These are phyloP conservation scores for Meleagris gallopavo DNA, from an alignment of 2,113 vertebrate genomes.

Conservation along the genomic window DNA sequence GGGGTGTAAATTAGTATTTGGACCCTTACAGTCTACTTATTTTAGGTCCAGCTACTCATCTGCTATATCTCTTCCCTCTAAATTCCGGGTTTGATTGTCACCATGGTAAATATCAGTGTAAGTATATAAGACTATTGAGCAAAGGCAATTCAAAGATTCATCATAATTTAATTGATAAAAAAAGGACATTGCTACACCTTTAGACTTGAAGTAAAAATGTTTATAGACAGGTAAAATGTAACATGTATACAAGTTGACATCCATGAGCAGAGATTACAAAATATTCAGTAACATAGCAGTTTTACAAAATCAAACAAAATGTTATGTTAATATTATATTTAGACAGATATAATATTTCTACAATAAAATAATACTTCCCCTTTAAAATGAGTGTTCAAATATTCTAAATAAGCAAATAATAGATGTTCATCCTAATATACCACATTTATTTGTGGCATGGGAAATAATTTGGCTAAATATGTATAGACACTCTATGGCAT, in stretches of 20 bases:
- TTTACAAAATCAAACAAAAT: not conserved
- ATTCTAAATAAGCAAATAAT: not conserved
- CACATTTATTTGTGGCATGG: not conserved
- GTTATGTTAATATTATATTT: not conserved
- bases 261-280: not conserved
- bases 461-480: not conserved
- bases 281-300: not conserved
- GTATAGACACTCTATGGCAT: not conserved
- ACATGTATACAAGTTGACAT: not conserved
- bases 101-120: not conserved
- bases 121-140: not conserved
- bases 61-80: not conserved
- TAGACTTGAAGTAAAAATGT: not conserved
- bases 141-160: not conserved
- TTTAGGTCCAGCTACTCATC: not conserved
- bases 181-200: not conserved
- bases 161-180: not conserved
- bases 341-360: not conserved
- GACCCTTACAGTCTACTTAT: not conserved
- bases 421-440: not conserved
- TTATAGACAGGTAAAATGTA: not conserved
- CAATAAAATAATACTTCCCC: not conserved
- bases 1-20: no score
- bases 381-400: not conserved
- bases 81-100: not conserved